Base-by-base conservation (phyloP, 2,113 vertebrate species). In the Centropus bengalensis region DNA sequence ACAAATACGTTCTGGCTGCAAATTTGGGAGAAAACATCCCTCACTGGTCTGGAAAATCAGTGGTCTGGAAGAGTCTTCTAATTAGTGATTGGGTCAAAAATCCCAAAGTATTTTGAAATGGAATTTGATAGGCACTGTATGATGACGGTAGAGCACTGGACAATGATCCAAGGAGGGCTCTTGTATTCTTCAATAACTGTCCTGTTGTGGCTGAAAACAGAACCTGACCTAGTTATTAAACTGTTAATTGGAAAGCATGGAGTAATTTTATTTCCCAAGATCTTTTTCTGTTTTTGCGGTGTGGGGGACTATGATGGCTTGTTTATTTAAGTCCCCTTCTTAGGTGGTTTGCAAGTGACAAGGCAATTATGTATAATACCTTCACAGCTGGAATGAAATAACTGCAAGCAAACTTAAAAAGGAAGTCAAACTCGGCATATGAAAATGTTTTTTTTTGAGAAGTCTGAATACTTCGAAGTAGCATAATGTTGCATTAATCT, bases 381-480 rank as follows among this genome's bases (percentile, higher is more conserved):
- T 93, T 87, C 84, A 56, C 40, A 79, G 51, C 38, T 82, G n/a
- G 42, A 22, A 20, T 73, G 49, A 92, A 93, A 63, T 54, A 82
- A 58, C 64, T 55, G 71, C 70, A 74, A 82, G 76, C 15, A 74
- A 73, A 17, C 3, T 73, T 74, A 70, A 74, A 85, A 70, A 91
- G 24, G 60, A 94, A 93, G 83, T 24, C 40, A 56, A 91, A 84
- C 11, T 44, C 20, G 51, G 33, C 21, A 33, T 77, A 26, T 5
- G 27, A 74, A 96, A 91, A 38, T 60, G 75, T 80, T 60, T 38
- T 82, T 44, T 82, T 94, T 80, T 44, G n/a, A 91, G 40, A 83
- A 87, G n/a, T 60, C 69, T 66, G 10, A 74, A 38, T 68, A 9
- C 42, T 89, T 75, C 33, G 12, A 79, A 92, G 71, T n/a, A 88